Percentiles rank a stretch among this genome's conserved stretches.
Conservation (phyloP, 2,888 invertebrate species). For the Amiota minor region DNA sequence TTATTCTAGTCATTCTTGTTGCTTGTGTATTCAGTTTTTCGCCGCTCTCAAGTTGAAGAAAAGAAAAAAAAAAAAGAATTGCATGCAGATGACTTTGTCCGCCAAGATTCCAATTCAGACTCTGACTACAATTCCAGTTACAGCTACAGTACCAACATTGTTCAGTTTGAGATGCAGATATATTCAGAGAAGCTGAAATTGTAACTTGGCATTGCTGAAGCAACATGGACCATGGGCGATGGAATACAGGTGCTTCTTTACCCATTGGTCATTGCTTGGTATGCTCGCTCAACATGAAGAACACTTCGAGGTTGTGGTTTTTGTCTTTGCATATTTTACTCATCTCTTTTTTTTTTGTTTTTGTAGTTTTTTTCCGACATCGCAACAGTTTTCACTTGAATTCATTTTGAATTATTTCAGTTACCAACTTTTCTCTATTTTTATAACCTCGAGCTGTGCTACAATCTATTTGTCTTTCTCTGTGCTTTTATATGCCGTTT, state of each 20-base stretch:
- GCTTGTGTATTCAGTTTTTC: conserved; percentile 11
- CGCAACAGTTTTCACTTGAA: conserved; percentile 37
- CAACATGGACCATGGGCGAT: neutral
- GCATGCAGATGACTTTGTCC: conserved; percentile 17
- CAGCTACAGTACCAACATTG: neutral
- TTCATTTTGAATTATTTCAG: conserved; percentile 37
- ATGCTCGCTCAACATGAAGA: neutral
- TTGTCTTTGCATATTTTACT: neutral
- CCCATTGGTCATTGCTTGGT: conserved; percentile 15
- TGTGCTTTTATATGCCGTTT: neutral
- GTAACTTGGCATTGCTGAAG: neutral
- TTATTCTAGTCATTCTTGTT: neutral
- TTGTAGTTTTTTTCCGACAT: conserved; percentile 16
- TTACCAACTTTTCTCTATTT: conserved; percentile 26
- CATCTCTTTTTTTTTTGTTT: neutral
- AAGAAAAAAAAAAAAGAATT: neutral
- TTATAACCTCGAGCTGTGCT: conserved; percentile 5
- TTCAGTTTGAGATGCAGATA: neutral
- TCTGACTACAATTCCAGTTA: neutral
- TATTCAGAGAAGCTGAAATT: neutral
- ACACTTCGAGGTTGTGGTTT: neutral
- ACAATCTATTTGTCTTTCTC: neutral
- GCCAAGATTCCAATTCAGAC: neutral
- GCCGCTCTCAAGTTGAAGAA: neutral
- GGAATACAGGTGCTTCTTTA: conserved; percentile 5